A percentile compares a stretch with the other conserved stretches of the same genome.
phyloP scores from a whole-genome alignment of 2,888 invertebrate genomes.

The Tetragonula carbonaria region DNA sequence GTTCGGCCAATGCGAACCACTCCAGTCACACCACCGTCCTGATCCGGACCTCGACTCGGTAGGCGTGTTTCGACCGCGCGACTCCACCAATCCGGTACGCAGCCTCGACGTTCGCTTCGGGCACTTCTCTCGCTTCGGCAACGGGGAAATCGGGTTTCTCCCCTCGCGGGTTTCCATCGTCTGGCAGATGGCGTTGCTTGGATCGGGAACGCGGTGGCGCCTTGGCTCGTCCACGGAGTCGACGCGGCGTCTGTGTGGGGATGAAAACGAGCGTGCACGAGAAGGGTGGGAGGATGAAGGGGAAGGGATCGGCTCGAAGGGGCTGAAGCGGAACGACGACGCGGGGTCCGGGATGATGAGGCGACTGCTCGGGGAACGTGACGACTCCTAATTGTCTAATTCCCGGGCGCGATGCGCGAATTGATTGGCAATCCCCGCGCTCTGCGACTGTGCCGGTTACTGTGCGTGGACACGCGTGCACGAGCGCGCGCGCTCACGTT shows the following conservation, averaged over 20 bases:
- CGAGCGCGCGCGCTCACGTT: not conserved
- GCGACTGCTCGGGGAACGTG: conserved; percentile 78
- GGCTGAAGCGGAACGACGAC: conserved; percentile 61
- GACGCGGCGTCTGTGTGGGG: conserved; percentile 41
- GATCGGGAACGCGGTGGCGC: conserved; percentile 38
- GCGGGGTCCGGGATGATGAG: conserved; percentile 62
- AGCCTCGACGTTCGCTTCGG: not conserved
- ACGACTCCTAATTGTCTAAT: conserved; percentile 84
- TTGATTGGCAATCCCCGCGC: conserved; percentile 79
- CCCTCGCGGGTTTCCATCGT: not conserved
- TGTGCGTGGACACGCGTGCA: conserved; percentile 20
- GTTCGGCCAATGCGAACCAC: conserved; percentile 76
- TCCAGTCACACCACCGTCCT: conserved; percentile 69
- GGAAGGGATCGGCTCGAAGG: conserved; percentile 38
- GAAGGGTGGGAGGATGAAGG: conserved; percentile 31
- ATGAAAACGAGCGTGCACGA: conserved; percentile 10
- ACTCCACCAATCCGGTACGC: conserved; percentile 29
- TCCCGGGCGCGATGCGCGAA: conserved; percentile 82
- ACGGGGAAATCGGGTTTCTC: conserved; percentile 9
- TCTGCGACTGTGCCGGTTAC: conserved; percentile 16
- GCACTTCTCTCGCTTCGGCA: not conserved
- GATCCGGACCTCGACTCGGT: conserved; percentile 70
- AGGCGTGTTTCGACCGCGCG: conserved; percentile 67
- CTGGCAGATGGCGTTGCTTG: conserved; percentile 50
- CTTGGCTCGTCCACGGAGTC: not conserved